phyloP scores from a whole-genome alignment of 1,140 invertebrate species.

The Oncopeltus fasciatus region DNA sequence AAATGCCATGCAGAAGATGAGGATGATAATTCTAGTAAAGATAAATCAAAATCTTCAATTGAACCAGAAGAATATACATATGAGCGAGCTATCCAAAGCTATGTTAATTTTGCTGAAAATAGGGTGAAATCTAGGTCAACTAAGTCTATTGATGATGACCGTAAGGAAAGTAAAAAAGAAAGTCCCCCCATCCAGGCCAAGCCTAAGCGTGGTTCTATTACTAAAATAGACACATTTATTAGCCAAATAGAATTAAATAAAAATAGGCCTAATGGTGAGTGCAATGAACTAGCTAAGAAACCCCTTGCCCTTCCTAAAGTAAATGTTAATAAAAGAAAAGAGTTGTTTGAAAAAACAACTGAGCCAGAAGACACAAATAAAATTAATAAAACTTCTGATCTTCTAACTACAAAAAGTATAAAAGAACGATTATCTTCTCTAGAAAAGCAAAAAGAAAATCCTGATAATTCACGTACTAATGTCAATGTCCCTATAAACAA shows the following conservation, averaged over 20 bases:
- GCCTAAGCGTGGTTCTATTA: slow-evolving; percentile 17
- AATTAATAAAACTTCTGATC: slow-evolving; percentile 33
- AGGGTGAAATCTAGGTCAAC: slow-evolving; percentile 25
- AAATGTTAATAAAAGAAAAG: slow-evolving; percentile 62
- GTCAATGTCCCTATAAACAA: slow-evolving; percentile 14
- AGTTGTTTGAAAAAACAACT: slow-evolving; percentile 52
- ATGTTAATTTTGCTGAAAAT: slow-evolving; percentile 50
- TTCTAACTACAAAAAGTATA: slow-evolving; percentile 46
- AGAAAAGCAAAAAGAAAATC: slow-evolving; percentile 35
- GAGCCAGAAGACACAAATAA: slow-evolving; percentile 13
- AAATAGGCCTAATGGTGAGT: not conserved
- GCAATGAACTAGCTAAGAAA: slow-evolving; percentile 29
- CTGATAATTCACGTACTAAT: slow-evolving; percentile 14
- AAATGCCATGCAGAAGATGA: not conserved
- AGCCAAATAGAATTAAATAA: slow-evolving; percentile 31
- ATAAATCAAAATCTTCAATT: slow-evolving; percentile 43
- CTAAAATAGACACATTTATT: slow-evolving; percentile 33
- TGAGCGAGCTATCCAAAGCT: slow-evolving; percentile 69
- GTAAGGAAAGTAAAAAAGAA: slow-evolving; percentile 31
- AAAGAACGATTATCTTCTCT: slow-evolving; percentile 52
- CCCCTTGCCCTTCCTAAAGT: slow-evolving; percentile 56
- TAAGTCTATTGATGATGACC: slow-evolving; percentile 30
- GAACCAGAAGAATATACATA: slow-evolving; percentile 67
- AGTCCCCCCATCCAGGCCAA: slow-evolving; percentile 20
- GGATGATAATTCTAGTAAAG: slow-evolving; percentile 13